Conservation (phyloP, 2,113 vertebrate genomes). For the Takifugu flavidus region DNA sequence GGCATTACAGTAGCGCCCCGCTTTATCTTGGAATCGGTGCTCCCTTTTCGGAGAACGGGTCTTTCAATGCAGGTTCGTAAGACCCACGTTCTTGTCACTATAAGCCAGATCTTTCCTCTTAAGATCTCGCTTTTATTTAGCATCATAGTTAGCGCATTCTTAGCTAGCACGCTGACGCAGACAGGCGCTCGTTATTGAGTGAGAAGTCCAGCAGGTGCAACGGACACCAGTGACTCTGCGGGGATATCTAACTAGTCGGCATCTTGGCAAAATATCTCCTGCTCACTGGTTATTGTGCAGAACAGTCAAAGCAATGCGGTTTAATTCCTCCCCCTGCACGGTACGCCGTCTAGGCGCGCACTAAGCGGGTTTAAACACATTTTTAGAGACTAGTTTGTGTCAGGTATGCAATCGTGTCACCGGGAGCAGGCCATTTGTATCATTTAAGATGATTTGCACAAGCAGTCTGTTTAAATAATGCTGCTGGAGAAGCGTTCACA, state of each 20-base stretch:
- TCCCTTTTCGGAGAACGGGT: conserved; percentile 38
- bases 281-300: background rate
- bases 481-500: background rate
- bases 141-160: conserved; percentile 23
- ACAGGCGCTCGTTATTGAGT: conserved; percentile 40
- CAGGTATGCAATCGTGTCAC: background rate
- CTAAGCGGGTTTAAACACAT: no score
- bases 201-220: conserved; percentile 62
- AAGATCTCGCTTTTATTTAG: conserved; percentile 3
- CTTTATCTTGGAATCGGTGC: conserved; percentile 22
- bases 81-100: background rate
- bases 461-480: conserved; percentile 2
- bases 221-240: conserved; percentile 7
- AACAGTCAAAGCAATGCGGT: no score
- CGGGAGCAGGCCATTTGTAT: conserved; percentile 12
- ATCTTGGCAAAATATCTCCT: background rate
- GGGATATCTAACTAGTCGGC: background rate
- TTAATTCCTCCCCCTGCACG: no score
- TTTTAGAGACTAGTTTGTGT: no score
- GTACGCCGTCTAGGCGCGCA: no score
- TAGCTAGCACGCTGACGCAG: conserved; percentile 39
- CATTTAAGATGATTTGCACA: conserved; percentile 1
- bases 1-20: background rate
- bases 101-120: no score
- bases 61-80: conserved; percentile 53